phyloP scores from a whole-genome alignment of 1,140 invertebrate genomes.

The Dendroctonus ponderosae region DNA sequence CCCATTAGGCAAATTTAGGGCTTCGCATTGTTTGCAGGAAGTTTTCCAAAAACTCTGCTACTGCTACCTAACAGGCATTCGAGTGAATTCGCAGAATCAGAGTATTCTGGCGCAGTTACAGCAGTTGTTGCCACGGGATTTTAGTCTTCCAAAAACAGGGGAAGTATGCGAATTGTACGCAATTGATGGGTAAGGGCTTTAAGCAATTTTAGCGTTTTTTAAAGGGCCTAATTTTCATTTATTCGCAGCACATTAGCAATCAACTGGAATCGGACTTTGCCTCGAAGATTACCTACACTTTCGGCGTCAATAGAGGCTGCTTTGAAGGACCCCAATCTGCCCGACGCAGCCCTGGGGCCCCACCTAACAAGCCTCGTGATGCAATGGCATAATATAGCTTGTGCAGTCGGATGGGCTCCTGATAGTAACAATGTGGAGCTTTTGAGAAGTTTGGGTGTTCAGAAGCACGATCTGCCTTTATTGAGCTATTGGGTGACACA shows the following conservation, averaged over 20 bases:
- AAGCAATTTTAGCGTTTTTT: not conserved
- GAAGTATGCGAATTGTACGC: conserved; percentile 8
- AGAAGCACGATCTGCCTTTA: conserved; percentile 42
- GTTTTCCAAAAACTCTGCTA: conserved; percentile 37
- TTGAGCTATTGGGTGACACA: conserved; percentile 41
- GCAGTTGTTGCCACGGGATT: conserved; percentile 39
- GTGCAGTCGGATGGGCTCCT: conserved; percentile 35
- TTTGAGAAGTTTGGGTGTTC: conserved; percentile 37
- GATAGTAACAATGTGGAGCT: conserved; percentile 32
- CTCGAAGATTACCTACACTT: conserved; percentile 37
- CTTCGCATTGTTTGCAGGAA: conserved; percentile 2
- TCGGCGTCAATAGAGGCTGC: conserved; percentile 35
- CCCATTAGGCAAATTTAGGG: too few species aligned
- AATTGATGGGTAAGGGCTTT: conserved; percentile 1
- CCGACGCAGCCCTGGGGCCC: conserved; percentile 31
- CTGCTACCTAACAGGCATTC: conserved; percentile 42
- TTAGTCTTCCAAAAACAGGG: conserved; percentile 26
- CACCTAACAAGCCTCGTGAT: conserved; percentile 38
- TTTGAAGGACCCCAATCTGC: conserved; percentile 35
- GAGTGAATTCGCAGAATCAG: conserved; percentile 30
- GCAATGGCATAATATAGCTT: conserved; percentile 41
- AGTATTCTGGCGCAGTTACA: conserved; percentile 29
- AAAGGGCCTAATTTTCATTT: not conserved
- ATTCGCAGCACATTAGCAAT: conserved; percentile 23
- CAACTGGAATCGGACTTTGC: conserved; percentile 37